Percentiles rank a stretch among this genome's conserved stretches.
phyloP scores from a whole-genome alignment of 2,888 invertebrate species.

The Drosophila mettleri region DNA sequence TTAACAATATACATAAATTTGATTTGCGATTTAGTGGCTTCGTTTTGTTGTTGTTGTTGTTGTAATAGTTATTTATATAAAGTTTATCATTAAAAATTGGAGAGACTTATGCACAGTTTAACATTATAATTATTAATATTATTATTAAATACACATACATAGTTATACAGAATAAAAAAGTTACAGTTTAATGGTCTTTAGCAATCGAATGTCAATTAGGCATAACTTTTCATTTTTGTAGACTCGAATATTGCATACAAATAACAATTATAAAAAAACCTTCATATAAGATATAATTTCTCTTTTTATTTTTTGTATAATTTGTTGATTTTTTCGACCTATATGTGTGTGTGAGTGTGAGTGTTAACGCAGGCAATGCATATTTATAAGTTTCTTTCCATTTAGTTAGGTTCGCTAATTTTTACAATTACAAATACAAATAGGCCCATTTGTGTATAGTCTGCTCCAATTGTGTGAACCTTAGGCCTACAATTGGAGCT shows the following conservation, averaged over 20 bases:
- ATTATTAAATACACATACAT: slow-evolving; percentile 63
- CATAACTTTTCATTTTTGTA: slow-evolving; percentile 46
- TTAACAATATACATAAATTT: slow-evolving; percentile 62
- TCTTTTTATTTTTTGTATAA: slow-evolving; percentile 29
- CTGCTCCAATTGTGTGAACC: slow-evolving; percentile 21
- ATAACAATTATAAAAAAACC: slow-evolving; percentile 76
- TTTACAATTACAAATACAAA: slow-evolving; percentile 47
- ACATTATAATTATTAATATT: slow-evolving; percentile 67
- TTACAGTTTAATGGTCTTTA: slow-evolving; percentile 54
- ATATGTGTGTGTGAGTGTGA: slow-evolving; percentile 15
- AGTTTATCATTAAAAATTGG: slow-evolving; percentile 65
- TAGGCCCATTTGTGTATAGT: slow-evolving; percentile 12
- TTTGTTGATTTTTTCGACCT: slow-evolving; percentile 29
- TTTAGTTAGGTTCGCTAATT: slow-evolving; percentile 30
- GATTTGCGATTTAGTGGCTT: slow-evolving; percentile 53
- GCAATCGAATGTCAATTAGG: slow-evolving; percentile 54
- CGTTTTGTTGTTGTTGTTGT: slow-evolving; percentile 20
- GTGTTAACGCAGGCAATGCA: slow-evolving; percentile 34
- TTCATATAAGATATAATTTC: slow-evolving; percentile 55
- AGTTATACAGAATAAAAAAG: slow-evolving; percentile 71
- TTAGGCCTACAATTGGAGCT: slow-evolving; percentile 20
- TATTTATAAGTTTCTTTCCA: slow-evolving; percentile 22
- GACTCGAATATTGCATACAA: slow-evolving; percentile 76
- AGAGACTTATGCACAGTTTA: slow-evolving; percentile 74
- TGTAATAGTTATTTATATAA: slow-evolving; percentile 34